Percentiles rank a stretch among this genome's conserved stretches.
Conservation (phyloP, 2,888 invertebrate genomes). For the Galeopsomyia nigrocyanea region DNA sequence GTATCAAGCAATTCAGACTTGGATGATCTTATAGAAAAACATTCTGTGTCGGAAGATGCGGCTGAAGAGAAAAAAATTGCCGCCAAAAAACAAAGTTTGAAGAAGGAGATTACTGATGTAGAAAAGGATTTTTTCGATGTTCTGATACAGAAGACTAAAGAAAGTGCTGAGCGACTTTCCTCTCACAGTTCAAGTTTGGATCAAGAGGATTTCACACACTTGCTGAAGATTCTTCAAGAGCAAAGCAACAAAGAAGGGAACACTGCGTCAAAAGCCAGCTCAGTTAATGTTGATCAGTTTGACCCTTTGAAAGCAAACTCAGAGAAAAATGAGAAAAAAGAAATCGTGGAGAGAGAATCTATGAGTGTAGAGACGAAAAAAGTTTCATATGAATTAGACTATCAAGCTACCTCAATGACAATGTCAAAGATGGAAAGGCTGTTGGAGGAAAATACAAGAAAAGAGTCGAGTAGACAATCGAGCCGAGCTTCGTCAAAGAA, state of each 20-base stretch:
- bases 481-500: slow-evolving; percentile 47
- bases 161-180: slow-evolving; percentile 59
- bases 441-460: slow-evolving; percentile 45
- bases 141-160: slow-evolving; percentile 58
- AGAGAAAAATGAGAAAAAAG: slow-evolving; percentile 10
- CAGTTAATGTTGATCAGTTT: slow-evolving; percentile 38
- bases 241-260: slow-evolving; percentile 54
- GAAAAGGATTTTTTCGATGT: slow-evolving; percentile 65
- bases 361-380: slow-evolving; percentile 18
- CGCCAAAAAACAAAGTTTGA: slow-evolving; percentile 60
- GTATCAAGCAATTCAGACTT: slow-evolving; percentile 64
- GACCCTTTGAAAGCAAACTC: slow-evolving; percentile 50
- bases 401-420: slow-evolving; percentile 2
- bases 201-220: slow-evolving; percentile 65
- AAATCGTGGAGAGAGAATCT: slow-evolving; percentile 26
- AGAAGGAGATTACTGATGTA: slow-evolving; percentile 64
- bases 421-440: slow-evolving; percentile 40
- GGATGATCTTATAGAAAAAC: slow-evolving; percentile 64
- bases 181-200: slow-evolving; percentile 64
- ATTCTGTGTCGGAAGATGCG: slow-evolving; percentile 60
- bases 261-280: slow-evolving; percentile 15
- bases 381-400: slow-evolving; percentile 23
- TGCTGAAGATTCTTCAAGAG: slow-evolving; percentile 61
- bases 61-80: slow-evolving; percentile 53
- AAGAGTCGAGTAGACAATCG: slow-evolving; percentile 47